These are phyloP conservation scores for Hypsibius dujardini DNA, from an alignment of 1,140 invertebrate species.

Conservation along the genomic window DNA sequence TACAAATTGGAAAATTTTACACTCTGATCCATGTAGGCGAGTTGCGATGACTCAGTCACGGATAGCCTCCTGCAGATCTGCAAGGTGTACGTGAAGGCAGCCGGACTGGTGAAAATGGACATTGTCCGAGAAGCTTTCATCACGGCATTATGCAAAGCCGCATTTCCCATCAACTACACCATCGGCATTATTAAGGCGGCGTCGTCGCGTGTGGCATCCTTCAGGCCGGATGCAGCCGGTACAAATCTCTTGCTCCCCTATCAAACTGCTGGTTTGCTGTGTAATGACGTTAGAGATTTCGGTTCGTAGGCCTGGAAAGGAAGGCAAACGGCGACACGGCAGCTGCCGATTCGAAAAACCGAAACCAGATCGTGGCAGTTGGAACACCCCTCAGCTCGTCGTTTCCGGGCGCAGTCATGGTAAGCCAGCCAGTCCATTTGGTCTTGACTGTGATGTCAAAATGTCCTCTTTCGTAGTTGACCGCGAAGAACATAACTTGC, in stretches of 20 bases:
- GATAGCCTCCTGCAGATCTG: slow-evolving; percentile 77
- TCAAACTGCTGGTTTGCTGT: neutral
- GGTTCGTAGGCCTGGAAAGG: neutral
- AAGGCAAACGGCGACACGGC: slow-evolving; percentile 17
- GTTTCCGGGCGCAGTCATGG: slow-evolving; percentile 80
- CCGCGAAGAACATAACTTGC: slow-evolving; percentile 87
- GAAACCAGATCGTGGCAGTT: slow-evolving; percentile 79
- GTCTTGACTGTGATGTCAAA: slow-evolving; percentile 6
- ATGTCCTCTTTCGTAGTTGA: slow-evolving; percentile 42
- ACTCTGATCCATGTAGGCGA: slow-evolving; percentile 43
- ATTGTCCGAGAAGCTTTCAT: slow-evolving; percentile 75
- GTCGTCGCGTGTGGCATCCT: slow-evolving; percentile 19
- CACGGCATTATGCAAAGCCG: slow-evolving; percentile 77
- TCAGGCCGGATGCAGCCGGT: neutral
- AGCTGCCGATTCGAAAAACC: slow-evolving; percentile 42
- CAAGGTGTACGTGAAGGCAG: slow-evolving; percentile 2
- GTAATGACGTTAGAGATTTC: neutral
- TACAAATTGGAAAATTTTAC: too few species aligned
- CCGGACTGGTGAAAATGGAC: slow-evolving; percentile 49
- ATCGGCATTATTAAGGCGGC: slow-evolving; percentile 54
- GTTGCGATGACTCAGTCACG: slow-evolving; percentile 70
- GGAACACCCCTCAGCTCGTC: slow-evolving; percentile 73
- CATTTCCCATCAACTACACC: slow-evolving; percentile 82
- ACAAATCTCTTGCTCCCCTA: neutral
- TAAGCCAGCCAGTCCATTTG: slow-evolving; percentile 24